Base-by-base conservation (phyloP, 2,888 invertebrate species). In the Apoda limacodes region DNA sequence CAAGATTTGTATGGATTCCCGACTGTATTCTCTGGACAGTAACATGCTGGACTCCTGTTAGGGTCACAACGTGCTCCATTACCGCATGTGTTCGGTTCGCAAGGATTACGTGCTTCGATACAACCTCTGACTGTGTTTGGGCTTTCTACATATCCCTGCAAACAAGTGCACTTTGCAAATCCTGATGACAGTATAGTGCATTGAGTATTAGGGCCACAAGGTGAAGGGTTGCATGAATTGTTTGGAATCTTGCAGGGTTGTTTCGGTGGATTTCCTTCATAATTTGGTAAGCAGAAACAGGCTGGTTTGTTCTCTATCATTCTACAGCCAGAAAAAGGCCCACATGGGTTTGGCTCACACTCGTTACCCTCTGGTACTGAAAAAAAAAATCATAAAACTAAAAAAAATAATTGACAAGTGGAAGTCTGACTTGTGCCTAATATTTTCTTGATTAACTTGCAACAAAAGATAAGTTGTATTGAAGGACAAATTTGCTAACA, bases 81-180 rank as follows among this genome's bases (percentile, higher is more conserved):
- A 12, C 93, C 93, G 50, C 93, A 93, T 4, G 88, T 89, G 53
- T 89, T 92, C 2, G 92, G 91, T 51, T 91, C 88, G 50, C 94
- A 94, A 5, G 89, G 89, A 61, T 93, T 91, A 34, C 85, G 82
- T 37, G 88, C 86, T 59, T 90, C 88, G 4, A 92, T 76, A 48
- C 94, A 94, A 23, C 93, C 94, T 55, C 93, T 82, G 22, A 94
- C 88, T 1, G 94, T 94, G 52, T 94, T 93, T 1, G 92, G 92
- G 61, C 90, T 92, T 71, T 93, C 94, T 20, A 92, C 83, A 60
- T 86, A 93, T 10, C 92, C 93, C 25, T 88, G 83, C 34, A 91
- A 68, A 55, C 94, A 95, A 12, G 92, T 93, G 54, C 95, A 95
- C 70, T 93, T 92, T 1, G 93, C 88, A 57, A 92, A 90, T 30